A percentile compares a stretch with the other conserved stretches of the same genome.
Evolutionary conservation across 2,113 vertebrate genomes (phyloP).

Genomic region (Sphyrna mokarran): DNA sequence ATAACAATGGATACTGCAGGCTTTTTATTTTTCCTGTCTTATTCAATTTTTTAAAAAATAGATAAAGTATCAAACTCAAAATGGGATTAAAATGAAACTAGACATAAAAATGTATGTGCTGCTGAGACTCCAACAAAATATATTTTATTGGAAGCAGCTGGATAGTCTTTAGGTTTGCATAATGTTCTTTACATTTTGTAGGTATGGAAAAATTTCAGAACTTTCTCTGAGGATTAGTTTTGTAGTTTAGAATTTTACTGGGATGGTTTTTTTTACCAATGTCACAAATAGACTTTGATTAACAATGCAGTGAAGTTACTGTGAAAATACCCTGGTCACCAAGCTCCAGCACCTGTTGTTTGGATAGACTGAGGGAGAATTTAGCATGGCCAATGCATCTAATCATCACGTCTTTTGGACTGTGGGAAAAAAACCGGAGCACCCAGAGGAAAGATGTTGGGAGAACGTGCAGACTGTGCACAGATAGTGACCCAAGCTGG

Average conservation of each 20-base stretch:
- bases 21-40: background rate
- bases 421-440: no score
- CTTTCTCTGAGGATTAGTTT: background rate
- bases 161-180: background rate
- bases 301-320: no score
- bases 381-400: no score
- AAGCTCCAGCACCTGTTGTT: no score
- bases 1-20: background rate
- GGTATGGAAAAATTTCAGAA: background rate
- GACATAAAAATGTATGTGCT: background rate
- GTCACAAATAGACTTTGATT: no score
- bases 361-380: no score
- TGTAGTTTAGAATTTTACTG: background rate
- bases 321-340: no score
- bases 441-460: no score
- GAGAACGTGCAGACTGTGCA: no score
- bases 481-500: no score
- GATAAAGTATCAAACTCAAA: background rate
- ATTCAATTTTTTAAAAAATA: no score
- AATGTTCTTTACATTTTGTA: background rate
- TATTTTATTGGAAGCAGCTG: background rate
- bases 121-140: background rate
- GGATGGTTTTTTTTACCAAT: background rate
- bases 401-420: no score
- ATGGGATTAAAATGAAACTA: background rate